A percentile compares a stretch with the other conserved stretches of the same genome.
Evolutionary conservation across 1,140 invertebrate species (phyloP).

Genomic region (Platyscapa corneri): DNA sequence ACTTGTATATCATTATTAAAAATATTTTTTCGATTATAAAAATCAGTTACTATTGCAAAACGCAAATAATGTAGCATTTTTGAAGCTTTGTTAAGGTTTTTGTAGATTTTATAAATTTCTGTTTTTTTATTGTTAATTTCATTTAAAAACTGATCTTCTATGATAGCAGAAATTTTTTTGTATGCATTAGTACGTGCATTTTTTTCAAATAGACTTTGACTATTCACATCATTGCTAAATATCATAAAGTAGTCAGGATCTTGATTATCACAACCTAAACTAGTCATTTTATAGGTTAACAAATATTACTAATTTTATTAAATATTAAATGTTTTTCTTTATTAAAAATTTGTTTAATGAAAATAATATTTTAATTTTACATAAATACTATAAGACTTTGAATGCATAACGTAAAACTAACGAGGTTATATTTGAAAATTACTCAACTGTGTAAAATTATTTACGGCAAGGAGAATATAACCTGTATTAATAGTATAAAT

Average conservation of each 20-base stretch:
- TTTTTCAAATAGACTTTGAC: constrained; percentile 68
- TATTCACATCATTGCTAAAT: constrained; percentile 60
- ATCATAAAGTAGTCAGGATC: constrained; percentile 73
- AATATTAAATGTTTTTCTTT: background rate
- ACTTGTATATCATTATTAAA: constrained; percentile 68
- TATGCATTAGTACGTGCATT: constrained; percentile 66
- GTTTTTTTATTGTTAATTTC: constrained; percentile 75
- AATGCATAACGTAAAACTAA: background rate
- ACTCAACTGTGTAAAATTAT: background rate
- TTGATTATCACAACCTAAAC: constrained; percentile 53
- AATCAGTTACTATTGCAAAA: constrained; percentile 80
- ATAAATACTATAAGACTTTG: background rate
- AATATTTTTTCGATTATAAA: constrained; percentile 80
- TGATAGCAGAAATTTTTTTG: constrained; percentile 69
- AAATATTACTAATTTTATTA: background rate
- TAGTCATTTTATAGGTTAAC: constrained; percentile 5
- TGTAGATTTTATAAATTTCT: constrained; percentile 76
- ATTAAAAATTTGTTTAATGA: constrained; percentile 60
- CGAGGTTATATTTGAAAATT: constrained; percentile 29
- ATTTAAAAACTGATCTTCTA: constrained; percentile 75
- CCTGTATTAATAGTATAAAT: no score
- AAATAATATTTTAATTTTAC: background rate
- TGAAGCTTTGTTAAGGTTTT: constrained; percentile 77
- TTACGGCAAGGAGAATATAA: background rate
- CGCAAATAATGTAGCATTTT: constrained; percentile 82